Base-by-base conservation (phyloP, 1,140 invertebrate genomes). In the Trichonephila clavata region DNA sequence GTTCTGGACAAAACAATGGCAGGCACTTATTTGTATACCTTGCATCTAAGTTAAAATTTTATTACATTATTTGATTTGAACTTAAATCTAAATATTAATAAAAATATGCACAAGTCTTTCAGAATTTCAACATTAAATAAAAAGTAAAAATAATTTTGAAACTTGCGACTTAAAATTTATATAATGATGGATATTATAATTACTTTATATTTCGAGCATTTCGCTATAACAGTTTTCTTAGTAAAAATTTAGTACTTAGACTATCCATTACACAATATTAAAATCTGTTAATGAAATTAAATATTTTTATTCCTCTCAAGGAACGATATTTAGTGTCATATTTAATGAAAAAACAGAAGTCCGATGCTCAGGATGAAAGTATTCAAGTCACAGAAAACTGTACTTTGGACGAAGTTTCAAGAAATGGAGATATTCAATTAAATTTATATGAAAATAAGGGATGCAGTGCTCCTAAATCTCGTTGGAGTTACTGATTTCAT, bases 301-400 rank as follows among this genome's bases (percentile, higher is more conserved):
- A 32, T 39, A 39, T 16, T 39, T 16, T 2, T n/a, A 8, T 50
- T 24, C 27, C 71, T 10, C 43, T 83, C 21, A 27, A 92, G 90
- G 90, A 92, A 57, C 90, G 90, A 16, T 92, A 84, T 32, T 92
- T 92, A 27, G 24, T 92, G 0, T 65, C 90, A 1, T 92, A 92
- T 14, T 65, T 92, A 84, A 39, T 92, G 80, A 81, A 77, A 57
- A 84, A 90, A 61, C 27, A 59, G 20, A 90, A 60, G 14, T 21
- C 24, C 10, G 16, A 21, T 60, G 18, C 18, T 24, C 18, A 32
- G 20, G 81, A 61, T 24, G 50, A 71, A 13, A 68, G 43, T 43
- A 20, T 27, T 32, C 16, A 32, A 24, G 27, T 24, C 0, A 16
- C 68, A 32, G 43, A 81, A 50, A 20, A 80, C 8, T 21, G 77